phyloP scores from a whole-genome alignment of 2,888 invertebrate species.

The Auanema freiburgensis region DNA sequence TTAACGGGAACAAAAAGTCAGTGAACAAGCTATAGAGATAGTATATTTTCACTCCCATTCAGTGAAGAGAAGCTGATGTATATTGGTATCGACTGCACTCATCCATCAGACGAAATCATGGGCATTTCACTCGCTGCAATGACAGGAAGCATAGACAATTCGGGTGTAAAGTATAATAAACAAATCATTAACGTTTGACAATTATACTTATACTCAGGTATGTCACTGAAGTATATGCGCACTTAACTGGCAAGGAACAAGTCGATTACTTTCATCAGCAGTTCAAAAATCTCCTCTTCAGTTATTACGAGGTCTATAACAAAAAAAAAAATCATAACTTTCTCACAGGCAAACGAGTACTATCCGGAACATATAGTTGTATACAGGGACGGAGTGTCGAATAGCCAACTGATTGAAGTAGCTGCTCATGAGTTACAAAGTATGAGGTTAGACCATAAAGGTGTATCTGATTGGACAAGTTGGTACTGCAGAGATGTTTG shows the following conservation, averaged over 20 bases:
- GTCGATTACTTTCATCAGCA: slow-evolving; percentile 19
- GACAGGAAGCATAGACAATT: slow-evolving; percentile 23
- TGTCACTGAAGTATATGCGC: slow-evolving; percentile 13
- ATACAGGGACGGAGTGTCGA: slow-evolving; percentile 43
- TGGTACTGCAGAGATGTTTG: slow-evolving; percentile 9
- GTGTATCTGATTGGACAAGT: background rate
- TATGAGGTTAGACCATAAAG: slow-evolving; percentile 15
- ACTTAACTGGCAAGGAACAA: slow-evolving; percentile 21
- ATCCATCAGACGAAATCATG: slow-evolving; percentile 23
- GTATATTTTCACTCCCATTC: slow-evolving; percentile 4
- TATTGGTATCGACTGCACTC: slow-evolving; percentile 48
- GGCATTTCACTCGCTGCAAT: background rate
- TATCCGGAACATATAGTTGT: slow-evolving; percentile 36
- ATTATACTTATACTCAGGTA: slow-evolving; percentile 20
- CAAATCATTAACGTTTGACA: background rate
- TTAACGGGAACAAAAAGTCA: background rate
- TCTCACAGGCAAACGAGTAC: slow-evolving; percentile 20
- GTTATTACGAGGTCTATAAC: slow-evolving; percentile 11
- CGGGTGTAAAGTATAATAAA: slow-evolving; percentile 22
- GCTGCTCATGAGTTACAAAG: slow-evolving; percentile 15
- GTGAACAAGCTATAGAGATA: background rate
- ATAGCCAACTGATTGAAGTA: slow-evolving; percentile 35
- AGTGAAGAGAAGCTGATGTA: slow-evolving; percentile 38
- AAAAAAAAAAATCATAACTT: background rate
- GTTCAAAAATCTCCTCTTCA: slow-evolving; percentile 16